Percentiles rank a stretch among this genome's conserved stretches.
Conservation (phyloP, 2,113 vertebrate species). For the Tautogolabrus adspersus region DNA sequence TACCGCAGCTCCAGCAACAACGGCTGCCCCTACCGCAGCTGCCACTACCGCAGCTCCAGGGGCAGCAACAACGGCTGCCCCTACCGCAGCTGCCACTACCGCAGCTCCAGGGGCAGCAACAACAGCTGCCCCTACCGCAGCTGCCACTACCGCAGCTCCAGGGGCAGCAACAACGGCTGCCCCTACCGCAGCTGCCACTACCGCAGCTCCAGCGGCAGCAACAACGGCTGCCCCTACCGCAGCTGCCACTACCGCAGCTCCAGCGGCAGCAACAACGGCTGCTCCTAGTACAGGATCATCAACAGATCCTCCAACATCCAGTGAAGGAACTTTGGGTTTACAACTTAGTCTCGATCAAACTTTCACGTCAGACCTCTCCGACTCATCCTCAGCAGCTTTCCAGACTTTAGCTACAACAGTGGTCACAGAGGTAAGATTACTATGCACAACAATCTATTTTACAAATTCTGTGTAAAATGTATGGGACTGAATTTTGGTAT, state of each 20-base stretch:
- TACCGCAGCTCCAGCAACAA: not conserved
- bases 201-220: not conserved
- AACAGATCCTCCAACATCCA: conserved; percentile 43
- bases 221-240: not conserved
- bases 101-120: not conserved
- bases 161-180: not conserved
- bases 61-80: not conserved
- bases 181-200: not conserved
- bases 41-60: not conserved
- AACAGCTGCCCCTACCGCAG: not conserved
- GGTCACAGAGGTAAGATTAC: not conserved
- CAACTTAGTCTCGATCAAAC: conserved; percentile 27
- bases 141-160: not conserved
- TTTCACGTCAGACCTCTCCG: conserved; percentile 31
- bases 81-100: not conserved
- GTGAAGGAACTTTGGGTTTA: conserved; percentile 45
- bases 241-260: not conserved
- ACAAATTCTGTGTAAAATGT: not conserved
- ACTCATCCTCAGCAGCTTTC: not conserved
- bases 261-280: not conserved
- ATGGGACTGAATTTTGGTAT: too few species aligned
- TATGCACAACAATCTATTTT: not conserved
- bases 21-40: not conserved
- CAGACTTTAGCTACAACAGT: conserved; percentile 26
- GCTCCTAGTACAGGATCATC: not conserved